These are phyloP conservation scores for Phoxinus dragarum DNA, from an alignment of 2,797 vertebrate genomes.

Conservation along the genomic window DNA sequence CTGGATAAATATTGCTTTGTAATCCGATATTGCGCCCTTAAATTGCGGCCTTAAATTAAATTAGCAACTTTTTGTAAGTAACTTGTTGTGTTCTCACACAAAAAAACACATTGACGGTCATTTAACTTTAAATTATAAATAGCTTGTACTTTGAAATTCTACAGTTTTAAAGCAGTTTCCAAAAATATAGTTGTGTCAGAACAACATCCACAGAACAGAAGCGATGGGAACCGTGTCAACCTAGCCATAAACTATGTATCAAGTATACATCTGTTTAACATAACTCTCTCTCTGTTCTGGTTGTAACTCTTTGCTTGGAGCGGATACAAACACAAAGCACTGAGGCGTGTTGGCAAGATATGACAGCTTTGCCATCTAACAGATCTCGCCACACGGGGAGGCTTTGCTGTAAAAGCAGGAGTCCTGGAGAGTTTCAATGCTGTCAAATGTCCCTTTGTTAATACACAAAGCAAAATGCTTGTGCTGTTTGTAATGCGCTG, in stretches of 20 bases:
- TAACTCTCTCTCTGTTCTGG: slow-evolving; percentile 24
- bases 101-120: not conserved
- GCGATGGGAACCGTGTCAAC: slow-evolving; percentile 1
- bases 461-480: slow-evolving; percentile 12
- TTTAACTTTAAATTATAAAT: not conserved
- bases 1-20: not conserved
- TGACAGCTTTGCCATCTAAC: slow-evolving; percentile 34
- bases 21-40: not conserved
- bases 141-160: not conserved
- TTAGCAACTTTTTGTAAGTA: not conserved
- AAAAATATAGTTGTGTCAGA: not conserved
- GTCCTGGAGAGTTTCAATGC: slow-evolving; percentile 28
- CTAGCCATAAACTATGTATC: not conserved
- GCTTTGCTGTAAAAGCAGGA: slow-evolving; percentile 29
- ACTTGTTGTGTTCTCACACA: not conserved
- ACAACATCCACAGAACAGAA: slow-evolving; percentile 13
- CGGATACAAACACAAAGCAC: slow-evolving; percentile 9
- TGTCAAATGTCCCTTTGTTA: slow-evolving; percentile 47
- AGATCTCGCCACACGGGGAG: slow-evolving; percentile 20
- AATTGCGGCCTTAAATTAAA: not conserved
- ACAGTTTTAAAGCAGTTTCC: not conserved
- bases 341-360: slow-evolving; percentile 33
- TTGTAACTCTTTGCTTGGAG: slow-evolving; percentile 24
- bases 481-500: slow-evolving; percentile 37
- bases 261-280: slow-evolving; percentile 46